Evolutionary conservation across 1,140 invertebrate species (phyloP).

Genomic region (Cydia fagiglandana): DNA sequence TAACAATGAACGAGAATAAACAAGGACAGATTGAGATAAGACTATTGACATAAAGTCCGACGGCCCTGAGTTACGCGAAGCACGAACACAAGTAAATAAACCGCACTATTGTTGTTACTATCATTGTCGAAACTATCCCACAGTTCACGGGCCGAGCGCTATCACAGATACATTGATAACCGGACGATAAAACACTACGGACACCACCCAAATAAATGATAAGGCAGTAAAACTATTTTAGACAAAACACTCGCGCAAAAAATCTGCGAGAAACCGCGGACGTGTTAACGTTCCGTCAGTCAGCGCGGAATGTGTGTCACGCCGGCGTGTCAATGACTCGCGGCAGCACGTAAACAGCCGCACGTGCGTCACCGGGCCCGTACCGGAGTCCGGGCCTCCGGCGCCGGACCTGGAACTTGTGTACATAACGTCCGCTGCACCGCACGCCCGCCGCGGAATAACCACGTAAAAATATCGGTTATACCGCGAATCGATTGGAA

Average conservation of each 20-base stretch:
- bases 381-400: constrained; percentile 25
- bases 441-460: constrained; percentile 36
- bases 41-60: constrained; percentile 22
- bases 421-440: constrained; percentile 37
- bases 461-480: constrained; percentile 39
- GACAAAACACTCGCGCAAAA: constrained; percentile 43
- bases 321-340: constrained; percentile 69
- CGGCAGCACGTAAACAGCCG: constrained; percentile 61
- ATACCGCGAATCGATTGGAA: constrained; percentile 41
- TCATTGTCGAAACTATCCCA: constrained; percentile 16
- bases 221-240: constrained; percentile 37
- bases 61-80: constrained; percentile 10
- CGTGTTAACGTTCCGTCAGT: constrained; percentile 59
- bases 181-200: constrained; percentile 34
- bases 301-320: constrained; percentile 69
- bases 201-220: constrained; percentile 40
- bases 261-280: constrained; percentile 54
- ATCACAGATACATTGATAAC: constrained; percentile 30
- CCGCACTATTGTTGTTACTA: constrained; percentile 26
- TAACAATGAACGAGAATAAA: constrained; percentile 7
- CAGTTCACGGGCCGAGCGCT: constrained; percentile 10
- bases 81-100: constrained; percentile 27
- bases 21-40: constrained; percentile 18
- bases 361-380: constrained; percentile 51
- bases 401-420: constrained; percentile 33